Base-by-base conservation (phyloP, 1,140 invertebrate species). In the Pogonomyrmex californicus region DNA sequence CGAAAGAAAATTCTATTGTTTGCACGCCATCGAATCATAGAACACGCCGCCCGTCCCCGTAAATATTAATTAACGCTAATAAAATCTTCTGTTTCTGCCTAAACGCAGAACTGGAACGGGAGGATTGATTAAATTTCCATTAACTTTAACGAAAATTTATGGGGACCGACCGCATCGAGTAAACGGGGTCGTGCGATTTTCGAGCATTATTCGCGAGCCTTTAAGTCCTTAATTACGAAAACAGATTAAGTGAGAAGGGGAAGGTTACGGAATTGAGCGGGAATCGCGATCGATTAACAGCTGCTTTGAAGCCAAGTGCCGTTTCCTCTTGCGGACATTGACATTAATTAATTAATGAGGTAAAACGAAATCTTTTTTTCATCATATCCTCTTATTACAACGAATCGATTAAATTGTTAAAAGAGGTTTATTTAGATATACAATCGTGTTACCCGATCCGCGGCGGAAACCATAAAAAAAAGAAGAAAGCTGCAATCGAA, bases 391-490 rank as follows among this genome's bases (percentile, higher is more conserved):
- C 36, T 38, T 41, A 36, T 51, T 66, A 51, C 36, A 79, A 41
- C n/a, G 4, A 68, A 7, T 36, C 51, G 17, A 82, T 71, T 56
- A 1, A 51, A 82, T 60, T 73, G 10, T 17, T 4, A 38, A 33
- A 41, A 60, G 30, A 47, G 36, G 30, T 36, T 75, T 54, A 47
- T 73, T 60, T 51, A 33, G 49, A 83, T 23, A 83, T 23, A 38
- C 41, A 49, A 83, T 82, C 56, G 56, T 17, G 71, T 60, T 71
- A 41, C 12, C 23, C 62, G 6, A 38, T 30, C 9, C 33, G 30
- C 78, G 76, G 62, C 44, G 60, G 89, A 91, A 91, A 86, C 89
- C 90, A 62, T 86, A 92, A 38, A 47, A 85, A 81, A 70, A 49
- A 63, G 47, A n/a, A n/a, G n/a, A n/a, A n/a, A n/a, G 33, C 82